These are phyloP conservation scores for Syngnathus floridae DNA, from an alignment of 2,113 vertebrate species.

Conservation along the genomic window DNA sequence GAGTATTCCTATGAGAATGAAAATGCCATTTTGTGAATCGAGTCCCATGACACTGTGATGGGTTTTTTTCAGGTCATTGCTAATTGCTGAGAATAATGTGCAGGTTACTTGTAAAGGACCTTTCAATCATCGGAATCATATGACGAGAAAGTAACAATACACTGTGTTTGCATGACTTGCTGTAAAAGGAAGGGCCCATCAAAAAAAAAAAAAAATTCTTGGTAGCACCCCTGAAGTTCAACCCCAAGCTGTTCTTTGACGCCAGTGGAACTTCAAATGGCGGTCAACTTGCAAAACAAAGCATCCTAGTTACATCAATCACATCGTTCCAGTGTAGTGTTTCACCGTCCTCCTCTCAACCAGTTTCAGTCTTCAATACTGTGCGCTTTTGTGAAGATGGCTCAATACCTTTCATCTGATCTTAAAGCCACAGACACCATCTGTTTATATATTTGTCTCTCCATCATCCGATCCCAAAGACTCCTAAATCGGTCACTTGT, in stretches of 20 bases:
- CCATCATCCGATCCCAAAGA: not conserved
- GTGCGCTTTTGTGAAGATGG: not conserved
- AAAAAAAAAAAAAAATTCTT: not conserved
- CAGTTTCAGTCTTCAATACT: not conserved
- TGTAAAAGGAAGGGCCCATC: not conserved
- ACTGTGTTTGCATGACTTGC: not conserved
- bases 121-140: not conserved
- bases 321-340: not conserved
- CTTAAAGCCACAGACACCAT: not conserved
- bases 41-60: not conserved
- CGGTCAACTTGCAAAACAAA: not conserved
- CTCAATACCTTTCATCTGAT: not conserved
- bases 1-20: conserved; percentile 50
- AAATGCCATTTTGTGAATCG: not conserved
- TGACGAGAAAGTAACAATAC: not conserved
- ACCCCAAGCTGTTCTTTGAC: not conserved
- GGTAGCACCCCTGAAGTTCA: not conserved
- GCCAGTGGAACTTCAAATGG: not conserved
- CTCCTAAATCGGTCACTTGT: not conserved
- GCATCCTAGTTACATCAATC: not conserved
- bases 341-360: not conserved
- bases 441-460: not conserved
- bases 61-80: not conserved
- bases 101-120: not conserved
- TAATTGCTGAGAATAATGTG: not conserved